These are phyloP conservation scores for Artibeus jamaicensis DNA, from an alignment of 2,797 vertebrate genomes.

Conservation along the genomic window DNA sequence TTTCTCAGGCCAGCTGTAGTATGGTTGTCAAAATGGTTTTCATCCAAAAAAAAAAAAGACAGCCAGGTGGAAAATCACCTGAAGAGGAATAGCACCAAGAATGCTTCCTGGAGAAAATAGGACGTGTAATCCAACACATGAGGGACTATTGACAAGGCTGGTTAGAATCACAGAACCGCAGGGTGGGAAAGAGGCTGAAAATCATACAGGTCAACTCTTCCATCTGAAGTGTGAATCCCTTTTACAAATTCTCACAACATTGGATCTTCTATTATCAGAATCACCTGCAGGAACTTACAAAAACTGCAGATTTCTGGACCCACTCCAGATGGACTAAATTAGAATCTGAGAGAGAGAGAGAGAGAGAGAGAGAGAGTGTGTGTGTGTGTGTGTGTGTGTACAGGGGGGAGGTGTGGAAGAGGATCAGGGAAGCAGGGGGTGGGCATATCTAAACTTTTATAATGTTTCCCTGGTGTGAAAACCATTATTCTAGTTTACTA, in stretches of 20 bases:
- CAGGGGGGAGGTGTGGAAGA: fast-evolving
- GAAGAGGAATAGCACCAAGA: not conserved
- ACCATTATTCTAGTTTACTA: not conserved
- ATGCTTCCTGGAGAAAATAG: not conserved
- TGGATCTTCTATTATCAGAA: not conserved
- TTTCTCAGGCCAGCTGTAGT: slow-evolving; percentile 12
- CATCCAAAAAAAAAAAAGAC: not conserved
- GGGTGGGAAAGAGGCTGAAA: not conserved
- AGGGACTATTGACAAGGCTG: not conserved
- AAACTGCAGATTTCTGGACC: not conserved
- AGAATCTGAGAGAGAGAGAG: not conserved
- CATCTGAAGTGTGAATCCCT: not conserved
- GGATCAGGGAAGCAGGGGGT: no score
- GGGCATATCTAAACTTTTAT: not conserved
- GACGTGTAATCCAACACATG: not conserved
- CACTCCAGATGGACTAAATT: not conserved
- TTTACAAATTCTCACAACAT: not conserved
- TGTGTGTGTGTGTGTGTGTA: not conserved
- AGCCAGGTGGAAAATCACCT: not conserved
- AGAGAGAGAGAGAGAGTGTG: no score
- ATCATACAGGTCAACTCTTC: not conserved
- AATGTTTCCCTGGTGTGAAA: not conserved
- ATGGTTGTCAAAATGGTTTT: not conserved
- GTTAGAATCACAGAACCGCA: not conserved
- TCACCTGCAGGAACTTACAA: not conserved